A percentile compares a stretch with the other conserved stretches of the same genome.
Evolutionary conservation across 2,113 vertebrate species (phyloP).

Genomic region (Lagopus leucura): DNA sequence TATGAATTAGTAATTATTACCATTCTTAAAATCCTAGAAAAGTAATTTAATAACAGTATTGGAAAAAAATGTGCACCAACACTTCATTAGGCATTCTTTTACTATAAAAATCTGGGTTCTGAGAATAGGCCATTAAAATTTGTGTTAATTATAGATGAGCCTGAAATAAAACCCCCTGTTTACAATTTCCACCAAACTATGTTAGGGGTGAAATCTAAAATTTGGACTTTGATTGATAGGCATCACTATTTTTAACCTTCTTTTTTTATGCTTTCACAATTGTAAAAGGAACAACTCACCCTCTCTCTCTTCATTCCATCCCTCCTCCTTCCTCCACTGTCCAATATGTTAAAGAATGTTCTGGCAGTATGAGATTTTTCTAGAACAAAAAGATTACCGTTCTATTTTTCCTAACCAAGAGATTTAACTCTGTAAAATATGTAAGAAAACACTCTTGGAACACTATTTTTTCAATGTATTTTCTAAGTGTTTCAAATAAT

Average conservation of each 20-base stretch:
- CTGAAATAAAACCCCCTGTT: neutral
- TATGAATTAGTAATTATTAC: neutral
- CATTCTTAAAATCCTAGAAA: constrained; percentile 23
- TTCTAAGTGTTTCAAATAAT: constrained; percentile 16
- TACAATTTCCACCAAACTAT: neutral
- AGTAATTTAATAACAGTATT: constrained; percentile 19
- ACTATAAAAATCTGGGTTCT: neutral
- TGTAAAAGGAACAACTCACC: neutral
- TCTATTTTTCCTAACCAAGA: neutral
- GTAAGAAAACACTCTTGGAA: neutral
- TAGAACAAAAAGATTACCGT: neutral
- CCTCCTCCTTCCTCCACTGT: neutral
- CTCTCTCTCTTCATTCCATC: rapidly evolving
- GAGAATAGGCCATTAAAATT: neutral
- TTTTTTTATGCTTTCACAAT: neutral
- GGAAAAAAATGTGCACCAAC: neutral
- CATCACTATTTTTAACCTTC: constrained; percentile 19
- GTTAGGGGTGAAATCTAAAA: constrained; percentile 11
- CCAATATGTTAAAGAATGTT: neutral
- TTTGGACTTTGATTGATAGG: neutral
- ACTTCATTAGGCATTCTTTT: constrained; percentile 27
- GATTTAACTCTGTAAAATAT: neutral
- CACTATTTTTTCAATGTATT: neutral
- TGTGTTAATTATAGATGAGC: neutral
- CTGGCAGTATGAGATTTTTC: neutral